These are phyloP conservation scores for Calameuta idolon DNA, from an alignment of 2,888 invertebrate genomes.

Conservation along the genomic window DNA sequence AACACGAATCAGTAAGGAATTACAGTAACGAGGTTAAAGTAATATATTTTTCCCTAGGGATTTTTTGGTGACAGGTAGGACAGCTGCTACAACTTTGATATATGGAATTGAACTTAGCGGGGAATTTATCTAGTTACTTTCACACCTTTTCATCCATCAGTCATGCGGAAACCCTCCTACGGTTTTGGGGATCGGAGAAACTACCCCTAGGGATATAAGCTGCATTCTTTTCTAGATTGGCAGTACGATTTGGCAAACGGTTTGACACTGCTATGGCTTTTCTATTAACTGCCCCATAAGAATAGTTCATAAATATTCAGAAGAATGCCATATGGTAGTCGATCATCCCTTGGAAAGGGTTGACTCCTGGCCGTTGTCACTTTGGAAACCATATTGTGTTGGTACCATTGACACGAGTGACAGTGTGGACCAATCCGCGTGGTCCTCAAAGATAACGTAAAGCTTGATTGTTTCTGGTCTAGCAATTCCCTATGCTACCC, in stretches of 20 bases:
- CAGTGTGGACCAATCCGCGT: conserved; percentile 32
- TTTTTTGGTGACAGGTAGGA: not conserved
- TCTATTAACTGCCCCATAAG: conserved; percentile 21
- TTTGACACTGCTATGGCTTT: conserved; percentile 43
- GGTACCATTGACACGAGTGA: not conserved
- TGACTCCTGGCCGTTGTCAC: conserved; percentile 13
- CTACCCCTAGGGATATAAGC: not conserved
- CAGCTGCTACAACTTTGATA: not conserved
- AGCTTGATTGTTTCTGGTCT: conserved; percentile 64
- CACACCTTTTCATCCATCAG: not conserved
- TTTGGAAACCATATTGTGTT: not conserved
- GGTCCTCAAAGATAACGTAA: conserved; percentile 57
- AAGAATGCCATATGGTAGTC: conserved; percentile 30
- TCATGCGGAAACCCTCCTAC: not conserved
- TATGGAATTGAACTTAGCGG: not conserved
- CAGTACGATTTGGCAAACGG: conserved; percentile 5
- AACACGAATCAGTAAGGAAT: not conserved
- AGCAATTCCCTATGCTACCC: conserved; percentile 55
- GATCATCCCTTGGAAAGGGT: conserved; percentile 32
- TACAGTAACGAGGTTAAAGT: not conserved
- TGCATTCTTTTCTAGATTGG: not conserved
- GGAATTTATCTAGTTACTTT: not conserved
- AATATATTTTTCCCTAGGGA: not conserved
- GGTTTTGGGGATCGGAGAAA: not conserved
- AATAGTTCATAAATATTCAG: conserved; percentile 51